phyloP scores from a whole-genome alignment of 1,140 invertebrate species.

The Drosophila tsacasi region DNA sequence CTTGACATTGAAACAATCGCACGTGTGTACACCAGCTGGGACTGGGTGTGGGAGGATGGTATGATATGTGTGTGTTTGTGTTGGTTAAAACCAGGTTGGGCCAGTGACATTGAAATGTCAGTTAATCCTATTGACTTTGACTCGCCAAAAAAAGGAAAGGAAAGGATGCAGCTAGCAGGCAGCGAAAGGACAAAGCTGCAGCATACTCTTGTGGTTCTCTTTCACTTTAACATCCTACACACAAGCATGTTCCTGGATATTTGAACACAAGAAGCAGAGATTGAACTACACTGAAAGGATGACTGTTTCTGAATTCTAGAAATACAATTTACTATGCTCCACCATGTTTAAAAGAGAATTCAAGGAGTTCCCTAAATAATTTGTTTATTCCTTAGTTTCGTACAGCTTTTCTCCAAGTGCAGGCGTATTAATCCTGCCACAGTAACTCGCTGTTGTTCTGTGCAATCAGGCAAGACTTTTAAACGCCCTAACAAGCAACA shows the following conservation, averaged over 20 bases:
- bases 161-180: constrained; percentile 6
- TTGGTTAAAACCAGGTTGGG: constrained; percentile 37
- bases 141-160: constrained; percentile 21
- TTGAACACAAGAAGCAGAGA: neutral
- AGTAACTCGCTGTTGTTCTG: constrained; percentile 43
- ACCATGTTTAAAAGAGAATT: too few species aligned
- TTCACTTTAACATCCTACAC: constrained; percentile 6
- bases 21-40: constrained; percentile 26
- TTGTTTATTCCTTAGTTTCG: neutral
- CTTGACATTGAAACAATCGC: constrained; percentile 72
- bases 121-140: constrained; percentile 62
- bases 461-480: constrained; percentile 56
- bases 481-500: constrained; percentile 48
- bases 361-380: neutral
- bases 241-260: constrained; percentile 2
- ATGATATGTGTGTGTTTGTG: neutral
- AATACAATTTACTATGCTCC: too few species aligned
- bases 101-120: constrained; percentile 66
- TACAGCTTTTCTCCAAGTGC: neutral
- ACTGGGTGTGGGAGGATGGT: constrained; percentile 1
- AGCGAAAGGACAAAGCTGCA: constrained; percentile 21
- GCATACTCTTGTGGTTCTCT: constrained; percentile 3
- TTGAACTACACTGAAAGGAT: neutral
- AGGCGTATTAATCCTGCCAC: constrained; percentile 15
- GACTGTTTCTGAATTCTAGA: too few species aligned